Evolutionary conservation across 1,140 invertebrate genomes (phyloP), one percentile per base, ranked within the genome.

Genomic region (Zaprionus gabonicus): DNA sequence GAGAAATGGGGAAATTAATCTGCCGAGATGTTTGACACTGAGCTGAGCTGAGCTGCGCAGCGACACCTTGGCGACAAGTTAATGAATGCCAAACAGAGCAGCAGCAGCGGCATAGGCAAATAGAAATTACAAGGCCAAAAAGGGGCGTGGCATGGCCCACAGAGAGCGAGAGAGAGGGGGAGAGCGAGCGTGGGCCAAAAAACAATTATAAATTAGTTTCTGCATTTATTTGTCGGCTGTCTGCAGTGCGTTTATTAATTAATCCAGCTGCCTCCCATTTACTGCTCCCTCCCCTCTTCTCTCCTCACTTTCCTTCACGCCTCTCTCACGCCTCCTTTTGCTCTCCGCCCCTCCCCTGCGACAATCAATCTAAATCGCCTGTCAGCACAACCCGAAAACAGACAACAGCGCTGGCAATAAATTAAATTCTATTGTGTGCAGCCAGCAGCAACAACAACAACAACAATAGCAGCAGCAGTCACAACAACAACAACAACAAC

Each of bases 311-410:
- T 6, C 34, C 15, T 1, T 49, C 17, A 20, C 46, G 17, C 46
- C 46, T 17, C 17, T 10, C 20, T 6, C 36, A 41, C 38, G 38
- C 12, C n/a, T 23, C 1, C 28, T 34, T 34, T 34, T 34, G 31
- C 38, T 17, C 27, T 23, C 12, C 15, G 17, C 15, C 28, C 44
- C 20, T 51, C 12, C 28, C 15, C 41, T 46, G 51, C 46, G 46
- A 65, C 84, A 83, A 87, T 87, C 83, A 87, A 87, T 87, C 83
- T 87, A 88, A 88, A 83, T 88, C 84, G 83, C 84, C 62, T 88
- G 84, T 88, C 83, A 88, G 80, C 80, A 17, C 23, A 57, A 56
- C 38, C 63, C 57, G 17, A 76, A 72, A 67, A 67, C 63, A 67
- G 74, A 55, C 74, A 76, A 56, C 74, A 71, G 62, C n/a, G 23